Base-by-base conservation (phyloP, 2,113 vertebrate species). In the Xenus cinereus region DNA sequence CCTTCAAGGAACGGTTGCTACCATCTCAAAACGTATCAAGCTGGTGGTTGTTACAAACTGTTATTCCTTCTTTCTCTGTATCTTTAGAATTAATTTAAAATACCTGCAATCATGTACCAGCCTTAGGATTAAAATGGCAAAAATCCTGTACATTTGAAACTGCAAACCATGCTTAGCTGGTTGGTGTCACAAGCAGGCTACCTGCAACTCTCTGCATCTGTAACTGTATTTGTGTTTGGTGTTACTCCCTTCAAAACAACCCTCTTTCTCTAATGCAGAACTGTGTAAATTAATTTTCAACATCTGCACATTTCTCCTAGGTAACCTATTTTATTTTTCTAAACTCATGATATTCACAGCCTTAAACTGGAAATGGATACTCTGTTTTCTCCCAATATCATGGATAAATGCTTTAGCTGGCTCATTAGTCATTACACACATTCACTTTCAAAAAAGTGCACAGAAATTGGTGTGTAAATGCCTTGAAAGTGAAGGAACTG, bases 381-480 rank as follows among this genome's bases (percentile, higher is more conserved):
- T 53, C 20, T 4, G 3, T 71, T 87, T 90, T 53, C 33, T 35
- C 26, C 8, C 56, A 83, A 2, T 71, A 68, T 43, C 33, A 50
- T 27, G 27, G 8, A 30, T 10, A 80, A 90, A 60, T 37, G 17
- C 74, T 91, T 89, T 28, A 74, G 45, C 59, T 82, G 26, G 59
- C 20, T 90, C 54, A 46, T 92, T 92, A 93, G 51, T 80, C 39
- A 94, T 87, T 53, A 60, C 5, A 80, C 16, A 50, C 26, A 73
- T 39, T 57, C 46, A 72, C 12, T 92, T 81, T 32, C 62, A 74
- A 92, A 90, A 87, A 48, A 32, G 39, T 35, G n/a, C 71, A 85
- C 39, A 51, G 80, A 89, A 94, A 96, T 72, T 81, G 60, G 79
- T 68, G n/a, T 82, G 54, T 17, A 92, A 92, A 91, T 63, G 83